These are phyloP conservation scores for Pterocles gutturalis DNA, from an alignment of 2,113 vertebrate species.

Conservation along the genomic window DNA sequence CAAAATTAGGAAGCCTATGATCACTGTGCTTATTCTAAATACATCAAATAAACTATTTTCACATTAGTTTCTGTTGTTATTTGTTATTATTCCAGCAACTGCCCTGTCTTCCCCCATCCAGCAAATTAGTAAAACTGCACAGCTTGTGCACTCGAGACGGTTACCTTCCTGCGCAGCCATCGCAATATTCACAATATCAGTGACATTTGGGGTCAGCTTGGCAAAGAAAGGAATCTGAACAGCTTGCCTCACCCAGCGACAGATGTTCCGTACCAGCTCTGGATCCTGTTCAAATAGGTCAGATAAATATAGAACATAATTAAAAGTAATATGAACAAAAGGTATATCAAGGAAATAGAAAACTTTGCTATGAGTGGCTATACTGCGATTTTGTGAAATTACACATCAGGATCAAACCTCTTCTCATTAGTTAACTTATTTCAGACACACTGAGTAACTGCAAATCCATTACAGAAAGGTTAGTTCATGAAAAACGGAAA, in stretches of 20 bases:
- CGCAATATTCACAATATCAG: conserved; percentile 90
- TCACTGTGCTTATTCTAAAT: not conserved
- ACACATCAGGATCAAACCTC: not conserved
- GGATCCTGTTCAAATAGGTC: conserved; percentile 88
- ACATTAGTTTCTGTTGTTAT: not conserved
- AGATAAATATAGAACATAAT: conserved; percentile 79
- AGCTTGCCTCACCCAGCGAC: conserved; percentile 93
- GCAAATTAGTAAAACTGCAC: not conserved
- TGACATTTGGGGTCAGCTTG: conserved; percentile 97
- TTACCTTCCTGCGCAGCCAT: conserved; percentile 90
- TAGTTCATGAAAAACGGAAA: not conserved
- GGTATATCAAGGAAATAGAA: conserved; percentile 55
- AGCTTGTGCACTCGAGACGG: not conserved
- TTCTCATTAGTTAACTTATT: conserved; percentile 52
- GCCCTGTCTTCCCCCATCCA: not conserved
- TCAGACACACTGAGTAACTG: not conserved
- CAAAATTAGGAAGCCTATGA: not conserved
- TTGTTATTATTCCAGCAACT: not conserved
- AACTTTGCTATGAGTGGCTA: conserved; percentile 59
- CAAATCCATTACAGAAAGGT: conserved; percentile 43
- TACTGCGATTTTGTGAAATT: conserved; percentile 42
- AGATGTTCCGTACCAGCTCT: conserved; percentile 92
- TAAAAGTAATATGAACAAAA: conserved; percentile 78
- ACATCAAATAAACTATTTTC: not conserved
- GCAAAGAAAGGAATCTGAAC: conserved; percentile 93